Conservation (phyloP, 1,140 invertebrate genomes). For the Lepidurus arcticus region DNA sequence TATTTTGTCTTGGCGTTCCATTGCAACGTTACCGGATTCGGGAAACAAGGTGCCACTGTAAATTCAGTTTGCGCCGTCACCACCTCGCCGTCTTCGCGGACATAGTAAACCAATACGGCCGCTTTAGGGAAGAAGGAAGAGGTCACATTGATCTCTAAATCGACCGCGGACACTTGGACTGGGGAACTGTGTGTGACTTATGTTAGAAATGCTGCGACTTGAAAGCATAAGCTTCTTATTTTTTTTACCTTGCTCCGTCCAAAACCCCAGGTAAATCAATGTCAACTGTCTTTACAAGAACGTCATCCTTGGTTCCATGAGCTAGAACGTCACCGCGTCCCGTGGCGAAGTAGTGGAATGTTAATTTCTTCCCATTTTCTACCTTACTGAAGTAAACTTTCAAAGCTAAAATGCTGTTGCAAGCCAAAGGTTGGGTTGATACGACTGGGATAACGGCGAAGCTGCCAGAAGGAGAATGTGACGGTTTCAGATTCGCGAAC, state of each 20-base stretch:
- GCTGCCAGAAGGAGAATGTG: not conserved
- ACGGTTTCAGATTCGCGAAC: not conserved
- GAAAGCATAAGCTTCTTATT: not conserved
- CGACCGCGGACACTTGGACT: not conserved
- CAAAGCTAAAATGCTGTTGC: not conserved
- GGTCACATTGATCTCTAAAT: conserved; percentile 37
- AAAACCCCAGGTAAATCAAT: conserved; percentile 39
- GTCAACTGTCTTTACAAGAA: conserved; percentile 37
- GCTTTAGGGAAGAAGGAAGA: conserved; percentile 40
- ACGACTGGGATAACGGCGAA: not conserved
- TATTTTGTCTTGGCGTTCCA: conserved; percentile 47
- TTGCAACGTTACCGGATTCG: conserved; percentile 47
- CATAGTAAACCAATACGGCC: conserved; percentile 64
- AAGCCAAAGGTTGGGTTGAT: conserved; percentile 2
- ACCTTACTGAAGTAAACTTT: conserved; percentile 27
- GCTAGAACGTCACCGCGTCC: conserved; percentile 39
- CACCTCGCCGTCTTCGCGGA: conserved; percentile 63
- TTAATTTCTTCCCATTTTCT: conserved; percentile 26
- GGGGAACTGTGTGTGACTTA: not conserved
- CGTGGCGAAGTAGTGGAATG: conserved; percentile 30
- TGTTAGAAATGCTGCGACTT: not conserved
- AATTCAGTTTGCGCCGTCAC: conserved; percentile 53
- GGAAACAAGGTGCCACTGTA: conserved; percentile 51
- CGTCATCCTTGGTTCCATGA: conserved; percentile 37
- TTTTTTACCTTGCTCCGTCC: not conserved